A percentile compares a stretch with the other conserved stretches of the same genome.
phyloP scores from a whole-genome alignment of 2,797 vertebrate genomes.

The Philypnodon macrostomus region DNA sequence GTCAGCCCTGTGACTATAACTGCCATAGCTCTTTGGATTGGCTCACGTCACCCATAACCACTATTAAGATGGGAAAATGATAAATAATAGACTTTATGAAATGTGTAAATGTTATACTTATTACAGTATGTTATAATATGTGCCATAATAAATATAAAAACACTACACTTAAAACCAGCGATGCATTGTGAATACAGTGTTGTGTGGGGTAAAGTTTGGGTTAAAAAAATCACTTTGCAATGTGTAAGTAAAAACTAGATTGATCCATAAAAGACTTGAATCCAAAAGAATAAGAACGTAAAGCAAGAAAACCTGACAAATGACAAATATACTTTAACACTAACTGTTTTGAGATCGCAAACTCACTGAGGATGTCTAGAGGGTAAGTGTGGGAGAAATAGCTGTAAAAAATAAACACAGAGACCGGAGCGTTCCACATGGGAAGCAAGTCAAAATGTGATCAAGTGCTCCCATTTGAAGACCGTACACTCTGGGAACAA shows the following conservation, averaged over 20 bases:
- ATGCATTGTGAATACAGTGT: too few species aligned
- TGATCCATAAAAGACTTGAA: slow-evolving; percentile 21
- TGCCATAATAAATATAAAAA: too few species aligned
- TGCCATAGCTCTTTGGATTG: too few species aligned
- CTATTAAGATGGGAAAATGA: too few species aligned
- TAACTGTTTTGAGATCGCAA: slow-evolving; percentile 45
- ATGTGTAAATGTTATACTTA: too few species aligned
- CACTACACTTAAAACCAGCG: too few species aligned
- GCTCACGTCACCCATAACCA: too few species aligned
- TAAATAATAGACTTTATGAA: too few species aligned
- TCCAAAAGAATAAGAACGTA: slow-evolving; percentile 34
- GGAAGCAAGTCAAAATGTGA: slow-evolving; percentile 7
- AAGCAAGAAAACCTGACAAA: slow-evolving; percentile 47
- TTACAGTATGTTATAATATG: too few species aligned
- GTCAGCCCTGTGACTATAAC: too few species aligned
- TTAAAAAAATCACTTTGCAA: too few species aligned
- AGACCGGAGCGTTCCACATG: background rate
- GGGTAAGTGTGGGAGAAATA: slow-evolving; percentile 17
- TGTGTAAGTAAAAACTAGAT: slow-evolving; percentile 21
- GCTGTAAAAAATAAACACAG: slow-evolving; percentile 28
- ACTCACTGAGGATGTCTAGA: slow-evolving; percentile 27
- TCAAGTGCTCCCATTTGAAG: slow-evolving; percentile 4
- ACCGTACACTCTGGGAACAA: slow-evolving; percentile 1
- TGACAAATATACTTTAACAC: slow-evolving; percentile 35
- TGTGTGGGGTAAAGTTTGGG: too few species aligned